phyloP scores from a whole-genome alignment of 2,797 vertebrate genomes.

The Clarias platycephalus region DNA sequence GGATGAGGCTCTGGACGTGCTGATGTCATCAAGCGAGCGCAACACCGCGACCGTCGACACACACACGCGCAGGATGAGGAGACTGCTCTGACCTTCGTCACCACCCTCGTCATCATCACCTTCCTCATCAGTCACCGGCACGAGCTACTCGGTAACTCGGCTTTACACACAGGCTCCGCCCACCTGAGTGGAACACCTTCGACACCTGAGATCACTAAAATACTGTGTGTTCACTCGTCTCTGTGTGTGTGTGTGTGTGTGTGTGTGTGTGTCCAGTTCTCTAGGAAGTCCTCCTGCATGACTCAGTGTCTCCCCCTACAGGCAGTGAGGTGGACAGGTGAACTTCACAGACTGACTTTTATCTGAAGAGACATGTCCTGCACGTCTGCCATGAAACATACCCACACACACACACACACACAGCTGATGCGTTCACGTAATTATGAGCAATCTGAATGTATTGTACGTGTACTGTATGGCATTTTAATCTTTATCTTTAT shows the following conservation, averaged over 20 bases:
- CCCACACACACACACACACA: slow-evolving; percentile 8
- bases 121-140: not conserved
- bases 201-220: not conserved
- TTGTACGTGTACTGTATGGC: not conserved
- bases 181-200: not conserved
- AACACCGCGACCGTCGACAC: slow-evolving; percentile 79
- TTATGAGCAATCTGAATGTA: not conserved
- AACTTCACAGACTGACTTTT: not conserved
- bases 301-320: slow-evolving; percentile 9
- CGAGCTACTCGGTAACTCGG: not conserved
- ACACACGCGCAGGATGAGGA: slow-evolving; percentile 84
- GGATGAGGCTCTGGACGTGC: slow-evolving; percentile 83
- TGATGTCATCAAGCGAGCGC: slow-evolving; percentile 79
- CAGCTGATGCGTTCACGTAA: not conserved
- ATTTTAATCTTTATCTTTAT: not conserved
- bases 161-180: not conserved
- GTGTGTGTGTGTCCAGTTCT: not conserved
- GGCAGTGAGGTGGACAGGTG: not conserved
- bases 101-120: not conserved
- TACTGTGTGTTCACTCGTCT: too few species aligned
- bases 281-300: slow-evolving; percentile 31
- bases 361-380: not conserved
- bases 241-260: slow-evolving; percentile 8
- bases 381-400: too few species aligned
- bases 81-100: slow-evolving; percentile 73